Base-by-base conservation (phyloP, 2,888 invertebrate species). In the Rosalia funebris region DNA sequence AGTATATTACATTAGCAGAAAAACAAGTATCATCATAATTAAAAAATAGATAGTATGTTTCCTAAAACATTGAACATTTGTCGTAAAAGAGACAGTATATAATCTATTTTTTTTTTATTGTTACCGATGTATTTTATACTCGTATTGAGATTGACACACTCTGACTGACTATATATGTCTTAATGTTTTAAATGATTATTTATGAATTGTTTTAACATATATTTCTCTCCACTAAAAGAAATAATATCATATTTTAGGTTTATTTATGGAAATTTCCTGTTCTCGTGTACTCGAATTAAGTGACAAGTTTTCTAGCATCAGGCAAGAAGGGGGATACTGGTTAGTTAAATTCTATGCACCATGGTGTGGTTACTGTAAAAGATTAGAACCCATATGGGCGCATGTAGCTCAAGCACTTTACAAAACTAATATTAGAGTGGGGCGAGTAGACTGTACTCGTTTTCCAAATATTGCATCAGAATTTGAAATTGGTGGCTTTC, bases 321-420 rank as follows among this genome's bases (percentile, higher is more conserved):
- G 84, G 37, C 85, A 87, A 79, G 88, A 91, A 80, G 88, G 88
- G 60, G 85, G 90, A 42, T 85, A 86, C 80, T 96, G 96, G 95
- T 86, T 96, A 71, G 90, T 96, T 0, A 94, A 95, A 89, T 96
- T 96, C 82, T 99, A 98, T 83, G 98, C 98, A 1, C 98, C 98
- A 0, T 99, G 98, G 98, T 99, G 99, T 83, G 98, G 96, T 0
- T 96, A 98, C 79, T 99, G 99, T 81, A 95, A 96, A 79, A 89
- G 93, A 63, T 83, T 98, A 48, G 97, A 97, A 76, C 98, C 98
- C 2, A 86, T 96, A 48, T 99, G 95, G 91, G 91, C 91, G 31
- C 93, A 97, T 77, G 96, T 98, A 2, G 96, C 95, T 0, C 94
- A 96, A 81, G 87, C 92, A 1, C 83, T 98, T 9, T 90, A 91